Percentiles rank a stretch among this genome's conserved stretches.
phyloP scores from a whole-genome alignment of 2,113 vertebrate species.

The Dasypus novemcinctus region DNA sequence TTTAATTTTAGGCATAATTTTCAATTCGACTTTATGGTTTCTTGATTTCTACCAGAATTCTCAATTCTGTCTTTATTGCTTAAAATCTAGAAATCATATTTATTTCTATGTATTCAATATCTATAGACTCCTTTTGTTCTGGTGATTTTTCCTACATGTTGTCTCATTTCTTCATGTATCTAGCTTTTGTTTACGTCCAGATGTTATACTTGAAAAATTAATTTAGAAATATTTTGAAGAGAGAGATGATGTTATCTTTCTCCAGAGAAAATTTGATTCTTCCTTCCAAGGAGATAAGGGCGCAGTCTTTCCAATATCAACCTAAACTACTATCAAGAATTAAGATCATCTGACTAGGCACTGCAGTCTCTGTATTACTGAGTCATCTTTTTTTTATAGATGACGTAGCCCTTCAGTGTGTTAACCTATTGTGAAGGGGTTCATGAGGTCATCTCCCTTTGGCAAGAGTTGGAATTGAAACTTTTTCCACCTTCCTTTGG shows the following conservation, averaged over 20 bases:
- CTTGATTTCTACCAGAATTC: neutral
- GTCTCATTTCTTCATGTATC: neutral
- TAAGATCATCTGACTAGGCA: neutral
- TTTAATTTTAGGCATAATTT: neutral
- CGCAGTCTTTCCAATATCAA: neutral
- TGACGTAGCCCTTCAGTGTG: neutral
- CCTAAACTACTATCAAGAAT: neutral
- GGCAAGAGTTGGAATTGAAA: neutral
- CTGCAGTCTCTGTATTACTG: neutral
- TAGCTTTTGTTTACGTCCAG: neutral
- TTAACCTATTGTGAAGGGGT: fast-evolving
- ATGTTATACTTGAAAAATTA: neutral
- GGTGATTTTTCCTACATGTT: neutral
- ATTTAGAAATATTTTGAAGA: constrained; percentile 7
- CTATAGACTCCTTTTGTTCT: neutral
- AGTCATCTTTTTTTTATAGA: neutral
- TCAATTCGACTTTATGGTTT: neutral
- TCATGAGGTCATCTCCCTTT: neutral
- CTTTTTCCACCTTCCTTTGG: fast-evolving
- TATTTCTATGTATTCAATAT: neutral
- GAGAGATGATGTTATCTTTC: neutral
- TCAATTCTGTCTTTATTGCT: neutral
- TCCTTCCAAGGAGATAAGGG: neutral
- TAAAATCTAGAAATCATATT: neutral
- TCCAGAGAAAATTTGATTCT: neutral